These are phyloP conservation scores for Caenorhabditis uteleia DNA, from an alignment of 2,888 invertebrate genomes.

Conservation along the genomic window DNA sequence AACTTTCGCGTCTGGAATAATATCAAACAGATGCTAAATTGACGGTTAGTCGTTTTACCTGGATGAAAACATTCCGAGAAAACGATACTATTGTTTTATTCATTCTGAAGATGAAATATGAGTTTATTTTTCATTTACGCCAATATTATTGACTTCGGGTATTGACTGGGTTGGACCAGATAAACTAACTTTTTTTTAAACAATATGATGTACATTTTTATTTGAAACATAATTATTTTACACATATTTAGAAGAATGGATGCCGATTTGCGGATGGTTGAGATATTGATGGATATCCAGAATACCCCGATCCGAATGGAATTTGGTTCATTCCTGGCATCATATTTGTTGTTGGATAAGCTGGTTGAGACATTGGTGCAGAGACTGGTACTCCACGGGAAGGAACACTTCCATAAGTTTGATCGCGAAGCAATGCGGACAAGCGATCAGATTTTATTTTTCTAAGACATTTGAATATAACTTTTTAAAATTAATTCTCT, in stretches of 20 bases:
- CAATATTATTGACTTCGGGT: too few species aligned
- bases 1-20: too few species aligned
- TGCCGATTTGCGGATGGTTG: conserved; percentile 23
- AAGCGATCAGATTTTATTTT: conserved; percentile 93
- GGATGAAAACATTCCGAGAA: not conserved
- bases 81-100: not conserved
- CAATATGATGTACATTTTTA: conserved; percentile 1
- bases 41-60: too few species aligned
- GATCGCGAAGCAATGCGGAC: conserved; percentile 73
- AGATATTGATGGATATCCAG: conserved; percentile 33
- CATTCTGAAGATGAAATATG: conserved; percentile 1
- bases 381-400: not conserved
- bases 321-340: conserved; percentile 18
- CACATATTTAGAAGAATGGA: conserved; percentile 22
- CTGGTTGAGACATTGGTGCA: conserved; percentile 12
- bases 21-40: too few species aligned
- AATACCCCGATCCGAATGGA: conserved; percentile 27
- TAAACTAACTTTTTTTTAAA: too few species aligned
- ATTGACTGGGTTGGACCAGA: too few species aligned
- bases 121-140: too few species aligned
- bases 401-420: conserved; percentile 34
- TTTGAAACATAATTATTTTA: not conserved
- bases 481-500: conserved; percentile 60
- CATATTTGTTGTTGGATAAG: conserved; percentile 16
- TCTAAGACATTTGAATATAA: conserved; percentile 72